Evolutionary conservation across 2,797 vertebrate species (phyloP).

Genomic region (Pseudomugil gertrudae): DNA sequence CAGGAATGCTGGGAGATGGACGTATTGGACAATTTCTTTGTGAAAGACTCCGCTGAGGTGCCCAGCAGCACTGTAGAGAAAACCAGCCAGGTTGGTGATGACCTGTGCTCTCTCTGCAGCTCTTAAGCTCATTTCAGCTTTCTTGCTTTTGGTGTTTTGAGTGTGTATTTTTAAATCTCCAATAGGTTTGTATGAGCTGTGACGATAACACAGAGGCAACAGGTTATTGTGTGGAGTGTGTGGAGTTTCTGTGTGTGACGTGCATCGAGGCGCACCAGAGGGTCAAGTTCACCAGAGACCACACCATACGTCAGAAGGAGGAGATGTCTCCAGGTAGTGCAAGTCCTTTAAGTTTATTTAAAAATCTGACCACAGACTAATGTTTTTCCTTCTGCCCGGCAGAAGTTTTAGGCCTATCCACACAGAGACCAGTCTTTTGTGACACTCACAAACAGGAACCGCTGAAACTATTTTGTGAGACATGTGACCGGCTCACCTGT

Average conservation of each 20-base stretch:
- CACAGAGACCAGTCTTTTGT: slow-evolving; percentile 94
- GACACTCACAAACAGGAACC: slow-evolving; percentile 97
- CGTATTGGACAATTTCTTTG: slow-evolving; percentile 97
- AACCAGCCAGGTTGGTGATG: slow-evolving; percentile 89
- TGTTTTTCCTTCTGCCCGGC: slow-evolving; percentile 13
- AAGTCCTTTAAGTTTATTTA: neutral
- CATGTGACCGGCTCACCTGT: slow-evolving; percentile 96
- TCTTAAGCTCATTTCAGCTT: too few species aligned
- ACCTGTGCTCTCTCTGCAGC: neutral
- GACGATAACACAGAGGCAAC: slow-evolving; percentile 97
- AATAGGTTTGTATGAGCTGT: slow-evolving; percentile 95
- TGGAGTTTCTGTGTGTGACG: slow-evolving; percentile 96
- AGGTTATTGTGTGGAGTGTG: slow-evolving; percentile 97
- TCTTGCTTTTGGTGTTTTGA: neutral
- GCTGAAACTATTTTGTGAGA: slow-evolving; percentile 97
- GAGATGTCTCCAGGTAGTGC: slow-evolving; percentile 93
- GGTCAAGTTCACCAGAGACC: slow-evolving; percentile 98
- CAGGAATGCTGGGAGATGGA: slow-evolving; percentile 98
- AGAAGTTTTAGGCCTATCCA: slow-evolving; percentile 91
- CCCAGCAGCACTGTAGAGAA: slow-evolving; percentile 99
- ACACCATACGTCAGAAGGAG: slow-evolving; percentile 96
- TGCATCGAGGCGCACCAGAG: slow-evolving; percentile 97
- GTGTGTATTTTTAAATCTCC: neutral
- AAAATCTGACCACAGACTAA: neutral
- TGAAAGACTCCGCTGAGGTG: slow-evolving; percentile 96